Evolutionary conservation across 2,888 invertebrate species (phyloP).

Genomic region (Caenorhabditis zanzibari): DNA sequence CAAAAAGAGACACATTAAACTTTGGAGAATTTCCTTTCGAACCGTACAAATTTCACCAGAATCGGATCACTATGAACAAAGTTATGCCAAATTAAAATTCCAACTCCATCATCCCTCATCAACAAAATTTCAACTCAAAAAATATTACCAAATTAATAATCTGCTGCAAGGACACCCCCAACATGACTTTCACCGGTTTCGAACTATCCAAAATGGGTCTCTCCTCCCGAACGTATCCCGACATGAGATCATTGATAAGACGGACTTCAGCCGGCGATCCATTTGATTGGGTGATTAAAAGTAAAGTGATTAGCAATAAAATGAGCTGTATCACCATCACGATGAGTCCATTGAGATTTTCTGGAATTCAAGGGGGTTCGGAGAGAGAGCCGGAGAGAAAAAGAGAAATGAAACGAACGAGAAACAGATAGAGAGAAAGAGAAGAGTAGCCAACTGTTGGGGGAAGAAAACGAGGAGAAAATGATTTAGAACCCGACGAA

Average conservation of each 20-base stretch:
- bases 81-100: too few relatives aligned
- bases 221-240: constrained; percentile 77
- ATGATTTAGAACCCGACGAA: background rate
- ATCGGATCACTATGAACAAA: too few relatives aligned
- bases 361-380: constrained; percentile 34
- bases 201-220: constrained; percentile 78
- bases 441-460: constrained; percentile 39
- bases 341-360: constrained; percentile 21
- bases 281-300: constrained; percentile 52
- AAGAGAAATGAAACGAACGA: constrained; percentile 22
- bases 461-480: constrained; percentile 3
- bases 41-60: too few relatives aligned
- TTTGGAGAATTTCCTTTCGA: too few relatives aligned
- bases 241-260: constrained; percentile 78
- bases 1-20: too few relatives aligned
- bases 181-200: constrained; percentile 77
- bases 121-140: background rate
- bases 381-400: constrained; percentile 29
- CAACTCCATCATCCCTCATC: too few relatives aligned
- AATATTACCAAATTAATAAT: constrained; percentile 79
- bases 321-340: constrained; percentile 15
- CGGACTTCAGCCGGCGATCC: constrained; percentile 78
- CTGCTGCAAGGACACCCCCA: constrained; percentile 80
- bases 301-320: constrained; percentile 32
- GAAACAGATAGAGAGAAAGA: constrained; percentile 17